Percentiles rank a stretch among this genome's conserved stretches.
Evolutionary conservation across 2,888 invertebrate species (phyloP).

Genomic region (Fabriciana adippe): DNA sequence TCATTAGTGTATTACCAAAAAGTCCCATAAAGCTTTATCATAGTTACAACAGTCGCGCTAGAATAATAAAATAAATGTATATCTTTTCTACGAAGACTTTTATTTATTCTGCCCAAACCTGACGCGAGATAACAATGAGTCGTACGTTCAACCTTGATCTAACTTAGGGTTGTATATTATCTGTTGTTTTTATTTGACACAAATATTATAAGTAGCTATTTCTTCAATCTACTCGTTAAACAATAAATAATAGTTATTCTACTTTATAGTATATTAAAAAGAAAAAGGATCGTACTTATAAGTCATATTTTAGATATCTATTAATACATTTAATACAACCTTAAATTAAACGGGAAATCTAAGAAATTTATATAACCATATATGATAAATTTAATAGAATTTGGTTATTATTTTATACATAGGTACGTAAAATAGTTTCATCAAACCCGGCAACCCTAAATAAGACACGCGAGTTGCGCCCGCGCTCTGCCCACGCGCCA

Average conservation of each 20-base stretch:
- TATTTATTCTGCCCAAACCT: conserved; percentile 76
- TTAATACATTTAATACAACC: too few relatives aligned
- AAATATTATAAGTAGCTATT: too few relatives aligned
- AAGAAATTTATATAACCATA: too few relatives aligned
- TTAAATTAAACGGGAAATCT: too few relatives aligned
- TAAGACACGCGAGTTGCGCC: conserved; percentile 45
- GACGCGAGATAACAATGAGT: conserved; percentile 76
- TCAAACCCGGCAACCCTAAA: conserved; percentile 42
- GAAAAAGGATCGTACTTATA: too few relatives aligned
- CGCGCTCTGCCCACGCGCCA: conserved; percentile 46
- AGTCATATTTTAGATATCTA: too few relatives aligned
- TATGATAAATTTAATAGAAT: too few relatives aligned
- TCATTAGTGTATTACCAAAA: conserved; percentile 68
- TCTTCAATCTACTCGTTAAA: too few relatives aligned
- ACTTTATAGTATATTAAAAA: too few relatives aligned
- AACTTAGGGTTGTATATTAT: conserved; percentile 44
- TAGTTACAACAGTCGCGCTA: conserved; percentile 62
- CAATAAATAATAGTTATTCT: too few relatives aligned
- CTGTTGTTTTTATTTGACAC: neutral
- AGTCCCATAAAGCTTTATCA: conserved; percentile 76
- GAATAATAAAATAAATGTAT: conserved; percentile 78
- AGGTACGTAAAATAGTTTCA: neutral
- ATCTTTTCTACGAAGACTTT: conserved; percentile 76
- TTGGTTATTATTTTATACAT: too few relatives aligned
- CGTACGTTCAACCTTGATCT: conserved; percentile 66